phyloP scores from a whole-genome alignment of 2,113 vertebrate species.

The Oryzias woworae region DNA sequence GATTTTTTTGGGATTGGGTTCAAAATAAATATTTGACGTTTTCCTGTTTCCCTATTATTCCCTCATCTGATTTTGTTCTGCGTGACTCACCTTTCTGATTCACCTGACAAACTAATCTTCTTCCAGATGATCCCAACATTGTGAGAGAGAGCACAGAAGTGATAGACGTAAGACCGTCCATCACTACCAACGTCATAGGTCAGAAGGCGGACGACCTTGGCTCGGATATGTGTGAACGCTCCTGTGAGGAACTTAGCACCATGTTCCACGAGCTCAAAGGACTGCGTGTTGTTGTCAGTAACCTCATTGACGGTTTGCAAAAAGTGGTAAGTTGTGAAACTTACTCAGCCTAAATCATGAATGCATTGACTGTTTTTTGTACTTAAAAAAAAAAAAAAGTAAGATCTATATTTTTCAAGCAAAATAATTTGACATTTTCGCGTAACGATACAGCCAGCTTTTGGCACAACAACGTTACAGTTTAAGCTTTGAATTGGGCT shows the following conservation, averaged over 20 bases:
- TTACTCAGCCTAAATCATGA: constrained; percentile 14
- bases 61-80: constrained; percentile 19
- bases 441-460: constrained; percentile 24
- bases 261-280: constrained; percentile 92
- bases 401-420: constrained; percentile 11
- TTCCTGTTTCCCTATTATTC: constrained; percentile 41
- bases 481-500: constrained; percentile 40
- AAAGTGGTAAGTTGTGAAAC: constrained; percentile 84
- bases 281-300: constrained; percentile 87
- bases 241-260: constrained; percentile 89
- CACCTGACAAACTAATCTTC: constrained; percentile 4
- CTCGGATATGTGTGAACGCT: constrained; percentile 87
- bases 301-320: constrained; percentile 89
- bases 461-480: constrained; percentile 2
- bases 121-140: constrained; percentile 82
- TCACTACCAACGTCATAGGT: constrained; percentile 81
- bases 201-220: constrained; percentile 73
- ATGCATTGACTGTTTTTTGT: constrained; percentile 17
- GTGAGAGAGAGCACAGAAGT: constrained; percentile 87
- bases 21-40: not conserved
- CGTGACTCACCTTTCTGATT: constrained; percentile 9
- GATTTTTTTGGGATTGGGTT: not conserved
- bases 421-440: constrained; percentile 27
- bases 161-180: constrained; percentile 82
- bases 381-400: constrained; percentile 20